A percentile compares a stretch with the other conserved stretches of the same genome.
These are phyloP conservation scores for Lepidurus couesii DNA, from an alignment of 1,140 invertebrate genomes.

Conservation along the genomic window DNA sequence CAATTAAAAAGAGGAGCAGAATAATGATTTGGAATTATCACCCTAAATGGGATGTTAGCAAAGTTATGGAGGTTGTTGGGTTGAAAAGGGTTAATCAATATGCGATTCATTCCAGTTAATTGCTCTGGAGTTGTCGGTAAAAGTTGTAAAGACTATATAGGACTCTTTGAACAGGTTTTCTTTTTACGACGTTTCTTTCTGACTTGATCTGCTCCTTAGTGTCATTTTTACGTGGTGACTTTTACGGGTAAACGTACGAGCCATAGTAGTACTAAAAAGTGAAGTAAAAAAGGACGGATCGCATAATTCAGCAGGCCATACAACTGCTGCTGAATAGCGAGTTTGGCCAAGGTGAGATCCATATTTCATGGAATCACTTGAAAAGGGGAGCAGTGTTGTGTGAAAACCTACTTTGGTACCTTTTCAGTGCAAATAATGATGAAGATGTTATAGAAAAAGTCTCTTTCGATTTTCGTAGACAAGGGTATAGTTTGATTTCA, in stretches of 20 bases:
- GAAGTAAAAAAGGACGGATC: not conserved
- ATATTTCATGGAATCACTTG: slow-evolving; percentile 1
- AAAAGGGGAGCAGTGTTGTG: slow-evolving; percentile 12
- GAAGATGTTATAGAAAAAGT: too few species aligned
- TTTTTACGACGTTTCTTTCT: not conserved
- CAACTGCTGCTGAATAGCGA: too few species aligned
- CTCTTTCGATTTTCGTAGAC: too few species aligned
- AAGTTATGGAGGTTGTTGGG: too few species aligned
- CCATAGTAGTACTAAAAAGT: not conserved
- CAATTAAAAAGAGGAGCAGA: too few species aligned
- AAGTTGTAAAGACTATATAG: not conserved
- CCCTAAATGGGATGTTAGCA: too few species aligned
- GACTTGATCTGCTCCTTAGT: not conserved
- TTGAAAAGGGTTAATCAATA: not conserved
- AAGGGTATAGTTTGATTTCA: too few species aligned
- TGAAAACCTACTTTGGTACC: not conserved
- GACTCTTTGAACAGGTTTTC: not conserved
- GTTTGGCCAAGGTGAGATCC: too few species aligned
- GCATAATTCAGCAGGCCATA: too few species aligned
- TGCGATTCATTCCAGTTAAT: not conserved
- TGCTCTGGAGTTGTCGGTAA: not conserved
- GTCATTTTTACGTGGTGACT: not conserved
- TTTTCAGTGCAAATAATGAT: too few species aligned
- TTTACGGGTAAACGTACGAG: not conserved
- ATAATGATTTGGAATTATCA: too few species aligned